These are phyloP conservation scores for Tonatia bakeri DNA, from an alignment of 2,113 vertebrate genomes.

Conservation along the genomic window DNA sequence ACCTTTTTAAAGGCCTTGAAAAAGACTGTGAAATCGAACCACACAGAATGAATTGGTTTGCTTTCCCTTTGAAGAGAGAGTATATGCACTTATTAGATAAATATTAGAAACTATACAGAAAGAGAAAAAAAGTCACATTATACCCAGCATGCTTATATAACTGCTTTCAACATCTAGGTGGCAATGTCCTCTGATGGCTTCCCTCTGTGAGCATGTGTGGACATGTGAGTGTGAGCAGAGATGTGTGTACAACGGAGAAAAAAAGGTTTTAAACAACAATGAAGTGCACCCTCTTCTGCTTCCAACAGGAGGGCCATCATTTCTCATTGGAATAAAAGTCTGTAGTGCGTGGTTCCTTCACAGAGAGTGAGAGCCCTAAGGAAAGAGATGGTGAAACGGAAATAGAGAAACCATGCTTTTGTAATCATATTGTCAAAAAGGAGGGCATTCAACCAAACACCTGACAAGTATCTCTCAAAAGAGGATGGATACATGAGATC, in stretches of 20 bases:
- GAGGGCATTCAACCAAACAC: background rate
- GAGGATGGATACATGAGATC: background rate
- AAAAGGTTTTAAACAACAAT: background rate
- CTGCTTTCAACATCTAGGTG: background rate
- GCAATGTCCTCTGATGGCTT: background rate
- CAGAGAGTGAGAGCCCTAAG: background rate
- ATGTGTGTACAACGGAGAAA: background rate
- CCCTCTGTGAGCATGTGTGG: background rate
- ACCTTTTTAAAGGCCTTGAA: slow-evolving; percentile 14
- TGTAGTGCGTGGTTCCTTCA: background rate
- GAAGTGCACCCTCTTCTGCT: background rate
- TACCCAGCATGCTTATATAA: background rate
- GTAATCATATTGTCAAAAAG: background rate
- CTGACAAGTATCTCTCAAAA: background rate
- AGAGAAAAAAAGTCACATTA: background rate
- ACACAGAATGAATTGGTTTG: background rate
- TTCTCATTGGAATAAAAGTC: background rate
- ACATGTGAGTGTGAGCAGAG: background rate
- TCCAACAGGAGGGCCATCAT: background rate
- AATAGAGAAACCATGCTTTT: background rate
- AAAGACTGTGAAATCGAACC: slow-evolving; percentile 18
- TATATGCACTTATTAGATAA: background rate
- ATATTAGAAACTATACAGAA: background rate
- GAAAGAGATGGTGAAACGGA: background rate
- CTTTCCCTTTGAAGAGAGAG: background rate